These are phyloP conservation scores for Hormiphora californensis DNA, from an alignment of 37 sponge, comb jelly and placozoan species.

Conservation along the genomic window DNA sequence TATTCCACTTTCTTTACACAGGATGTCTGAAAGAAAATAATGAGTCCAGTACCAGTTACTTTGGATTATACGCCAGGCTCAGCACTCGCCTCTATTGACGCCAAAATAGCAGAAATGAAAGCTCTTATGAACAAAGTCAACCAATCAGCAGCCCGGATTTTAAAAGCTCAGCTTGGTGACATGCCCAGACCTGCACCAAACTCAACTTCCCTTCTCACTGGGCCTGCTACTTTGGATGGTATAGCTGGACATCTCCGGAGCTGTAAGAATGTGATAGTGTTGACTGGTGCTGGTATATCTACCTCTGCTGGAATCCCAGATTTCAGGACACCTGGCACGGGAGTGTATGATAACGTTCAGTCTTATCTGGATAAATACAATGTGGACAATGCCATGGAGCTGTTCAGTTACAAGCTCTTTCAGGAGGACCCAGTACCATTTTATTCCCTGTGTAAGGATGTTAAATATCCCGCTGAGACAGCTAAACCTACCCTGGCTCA, in stretches of 20 bases:
- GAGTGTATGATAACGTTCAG: conserved; percentile 39
- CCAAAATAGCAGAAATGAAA: neutral
- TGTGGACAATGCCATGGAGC: neutral
- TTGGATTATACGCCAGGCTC: conserved; percentile 5
- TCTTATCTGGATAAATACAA: conserved; percentile 2
- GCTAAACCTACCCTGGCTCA: conserved; percentile 12
- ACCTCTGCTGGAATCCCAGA: conserved; percentile 53
- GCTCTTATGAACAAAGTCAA: neutral
- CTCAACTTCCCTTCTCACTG: neutral
- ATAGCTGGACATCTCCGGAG: neutral
- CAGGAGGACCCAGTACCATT: conserved; percentile 34
- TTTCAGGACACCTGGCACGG: conserved; percentile 40
- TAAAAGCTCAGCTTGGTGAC: too few relatives aligned
- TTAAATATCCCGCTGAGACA: neutral
- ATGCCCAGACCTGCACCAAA: neutral
- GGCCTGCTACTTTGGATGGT: neutral
- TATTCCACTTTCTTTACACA: too few relatives aligned
- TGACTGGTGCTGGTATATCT: conserved; percentile 55
- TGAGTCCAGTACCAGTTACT: too few relatives aligned
- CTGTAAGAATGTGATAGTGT: conserved; percentile 40
- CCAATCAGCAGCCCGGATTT: too few relatives aligned
- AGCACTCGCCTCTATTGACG: neutral
- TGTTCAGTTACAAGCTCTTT: conserved; percentile 26
- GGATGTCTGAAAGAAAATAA: too few relatives aligned
- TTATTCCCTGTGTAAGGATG: conserved; percentile 9